These are phyloP conservation scores for Drosophila teissieri DNA, from an alignment of 1,140 invertebrate species.

Conservation along the genomic window DNA sequence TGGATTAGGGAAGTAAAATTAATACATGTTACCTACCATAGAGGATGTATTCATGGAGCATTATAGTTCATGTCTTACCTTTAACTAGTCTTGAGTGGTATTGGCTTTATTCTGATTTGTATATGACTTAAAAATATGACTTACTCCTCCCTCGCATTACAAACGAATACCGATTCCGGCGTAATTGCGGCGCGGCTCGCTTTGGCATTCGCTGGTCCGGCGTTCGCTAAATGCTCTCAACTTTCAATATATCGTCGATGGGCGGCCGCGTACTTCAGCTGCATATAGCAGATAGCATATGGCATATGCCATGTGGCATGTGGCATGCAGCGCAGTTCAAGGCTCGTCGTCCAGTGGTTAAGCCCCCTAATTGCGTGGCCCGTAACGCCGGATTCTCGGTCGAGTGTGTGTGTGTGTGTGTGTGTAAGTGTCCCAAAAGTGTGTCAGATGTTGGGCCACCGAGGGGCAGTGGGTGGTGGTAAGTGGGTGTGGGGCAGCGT, in stretches of 20 bases:
- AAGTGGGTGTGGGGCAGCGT: background rate
- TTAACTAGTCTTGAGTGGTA: too few species aligned
- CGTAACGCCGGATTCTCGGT: conserved; percentile 28
- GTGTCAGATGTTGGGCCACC: conserved; percentile 4
- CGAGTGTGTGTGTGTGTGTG: conserved; percentile 3
- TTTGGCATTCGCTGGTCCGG: conserved; percentile 25
- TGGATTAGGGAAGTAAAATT: background rate
- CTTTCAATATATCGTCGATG: conserved; percentile 48
- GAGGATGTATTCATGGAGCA: too few species aligned
- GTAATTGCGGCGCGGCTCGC: conserved; percentile 42
- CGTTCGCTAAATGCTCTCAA: conserved; percentile 45
- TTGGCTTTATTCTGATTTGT: too few species aligned
- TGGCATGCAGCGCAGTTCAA: conserved; percentile 26
- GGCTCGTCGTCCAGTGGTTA: conserved; percentile 50
- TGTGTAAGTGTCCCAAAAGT: conserved; percentile 31
- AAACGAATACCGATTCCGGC: background rate
- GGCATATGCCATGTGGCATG: background rate
- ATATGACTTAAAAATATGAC: background rate
- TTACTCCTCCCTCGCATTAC: conserved; percentile 1
- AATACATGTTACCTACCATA: background rate
- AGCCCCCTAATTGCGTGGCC: conserved; percentile 64
- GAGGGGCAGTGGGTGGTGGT: background rate
- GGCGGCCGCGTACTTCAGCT: conserved; percentile 44
- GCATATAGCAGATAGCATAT: conserved; percentile 9
- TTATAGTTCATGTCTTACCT: too few species aligned